These are phyloP conservation scores for Calliopsis andreniformis DNA, from an alignment of 1,140 invertebrate genomes.

Conservation along the genomic window DNA sequence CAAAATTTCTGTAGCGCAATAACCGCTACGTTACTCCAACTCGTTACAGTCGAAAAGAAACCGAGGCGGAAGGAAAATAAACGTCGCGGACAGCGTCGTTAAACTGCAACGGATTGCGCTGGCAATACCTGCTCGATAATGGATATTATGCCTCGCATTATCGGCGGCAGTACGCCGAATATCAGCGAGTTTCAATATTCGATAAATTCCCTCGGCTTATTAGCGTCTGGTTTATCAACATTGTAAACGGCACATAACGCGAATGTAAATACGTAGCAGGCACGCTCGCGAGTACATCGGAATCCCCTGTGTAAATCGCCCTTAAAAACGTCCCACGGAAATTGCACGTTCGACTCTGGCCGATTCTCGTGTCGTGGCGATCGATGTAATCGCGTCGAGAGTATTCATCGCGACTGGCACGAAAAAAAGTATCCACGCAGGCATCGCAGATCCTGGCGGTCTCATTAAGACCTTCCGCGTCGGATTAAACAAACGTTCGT, in stretches of 20 bases:
- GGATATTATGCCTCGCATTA: background rate
- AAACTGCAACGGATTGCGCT: background rate
- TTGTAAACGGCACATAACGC: slow-evolving; percentile 10
- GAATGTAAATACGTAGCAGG: background rate
- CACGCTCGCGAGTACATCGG: background rate
- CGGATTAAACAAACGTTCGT: slow-evolving; percentile 38
- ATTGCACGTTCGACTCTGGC: background rate
- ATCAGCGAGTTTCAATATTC: background rate
- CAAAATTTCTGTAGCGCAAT: too few relatives aligned
- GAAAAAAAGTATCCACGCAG: background rate
- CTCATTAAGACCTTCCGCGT: slow-evolving; percentile 27
- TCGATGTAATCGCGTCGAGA: slow-evolving; percentile 14
- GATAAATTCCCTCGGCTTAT: slow-evolving; percentile 25
- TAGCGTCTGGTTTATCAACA: slow-evolving; percentile 22
- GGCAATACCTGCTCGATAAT: background rate
- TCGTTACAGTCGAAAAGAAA: background rate
- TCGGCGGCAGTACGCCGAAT: background rate
- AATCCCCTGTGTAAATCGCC: background rate
- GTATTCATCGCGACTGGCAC: too few relatives aligned
- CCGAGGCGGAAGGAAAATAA: background rate
- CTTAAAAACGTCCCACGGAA: slow-evolving; percentile 6
- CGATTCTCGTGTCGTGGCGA: background rate
- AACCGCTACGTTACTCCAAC: background rate
- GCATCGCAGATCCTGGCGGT: slow-evolving; percentile 2
- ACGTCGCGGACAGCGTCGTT: background rate